Evolutionary conservation across 2,113 vertebrate genomes (phyloP).

Genomic region (Solea senegalensis): DNA sequence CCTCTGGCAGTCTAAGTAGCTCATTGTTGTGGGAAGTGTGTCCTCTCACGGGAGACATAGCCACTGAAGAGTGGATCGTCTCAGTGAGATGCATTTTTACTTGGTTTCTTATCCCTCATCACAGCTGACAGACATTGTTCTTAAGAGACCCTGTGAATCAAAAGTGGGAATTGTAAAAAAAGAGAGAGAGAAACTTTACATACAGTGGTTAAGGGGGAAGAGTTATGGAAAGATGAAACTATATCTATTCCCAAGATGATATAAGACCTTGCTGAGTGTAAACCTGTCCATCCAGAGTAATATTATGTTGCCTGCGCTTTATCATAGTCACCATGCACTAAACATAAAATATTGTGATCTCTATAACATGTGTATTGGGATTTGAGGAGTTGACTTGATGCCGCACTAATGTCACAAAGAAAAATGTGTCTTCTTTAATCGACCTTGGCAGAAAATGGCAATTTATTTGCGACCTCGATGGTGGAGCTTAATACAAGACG

Average conservation of each 20-base stretch:
- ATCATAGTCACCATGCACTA: slow-evolving; percentile 43
- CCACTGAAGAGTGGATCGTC: slow-evolving; percentile 67
- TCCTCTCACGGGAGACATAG: slow-evolving; percentile 62
- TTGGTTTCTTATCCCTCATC: slow-evolving; percentile 65
- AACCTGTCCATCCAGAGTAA: slow-evolving; percentile 19
- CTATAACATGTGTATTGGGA: slow-evolving; percentile 10
- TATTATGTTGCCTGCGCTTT: slow-evolving; percentile 25
- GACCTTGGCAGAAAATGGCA: slow-evolving; percentile 24
- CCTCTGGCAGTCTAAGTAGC: slow-evolving; percentile 75
- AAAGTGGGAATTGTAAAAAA: slow-evolving; percentile 50
- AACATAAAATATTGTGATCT: slow-evolving; percentile 46
- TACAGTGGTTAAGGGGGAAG: slow-evolving; percentile 27
- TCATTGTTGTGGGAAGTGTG: slow-evolving; percentile 68
- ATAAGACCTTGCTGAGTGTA: slow-evolving; percentile 32
- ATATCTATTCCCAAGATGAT: slow-evolving; percentile 39
- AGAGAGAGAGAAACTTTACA: slow-evolving; percentile 21
- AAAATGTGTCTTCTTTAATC: slow-evolving; percentile 44
- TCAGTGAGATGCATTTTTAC: slow-evolving; percentile 66
- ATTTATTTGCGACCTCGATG: slow-evolving; percentile 30
- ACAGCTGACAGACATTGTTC: slow-evolving; percentile 44
- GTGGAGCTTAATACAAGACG: background rate
- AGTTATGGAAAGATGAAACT: slow-evolving; percentile 36
- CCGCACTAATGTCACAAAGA: slow-evolving; percentile 28
- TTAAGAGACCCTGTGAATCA: slow-evolving; percentile 45
- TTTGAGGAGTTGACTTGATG: slow-evolving; percentile 19